Percentiles rank a stretch among this genome's conserved stretches.
Conservation (phyloP, 2,113 vertebrate species). For the Salvelinus fontinalis region DNA sequence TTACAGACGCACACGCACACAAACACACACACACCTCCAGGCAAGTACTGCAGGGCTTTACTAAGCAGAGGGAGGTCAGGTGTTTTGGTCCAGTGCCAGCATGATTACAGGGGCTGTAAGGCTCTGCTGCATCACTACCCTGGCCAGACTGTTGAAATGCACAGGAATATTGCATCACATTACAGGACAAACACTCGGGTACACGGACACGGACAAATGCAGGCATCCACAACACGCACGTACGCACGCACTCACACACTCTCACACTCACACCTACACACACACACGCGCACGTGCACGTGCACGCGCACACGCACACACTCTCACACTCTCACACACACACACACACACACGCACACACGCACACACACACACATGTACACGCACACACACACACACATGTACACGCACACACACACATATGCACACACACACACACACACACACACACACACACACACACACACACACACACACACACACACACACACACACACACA, state of each 20-base stretch:
- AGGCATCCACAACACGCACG: not conserved
- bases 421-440: too few relatives aligned
- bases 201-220: constrained; percentile 30
- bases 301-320: constrained; percentile 1
- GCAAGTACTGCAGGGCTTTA: too few relatives aligned
- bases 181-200: constrained; percentile 41
- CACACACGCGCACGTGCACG: not conserved
- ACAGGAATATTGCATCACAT: constrained; percentile 56
- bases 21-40: too few relatives aligned
- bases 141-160: constrained; percentile 62
- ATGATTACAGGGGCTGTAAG: constrained; percentile 35
- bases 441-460: too few relatives aligned
- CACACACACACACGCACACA: not conserved
- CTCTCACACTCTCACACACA: too few relatives aligned
- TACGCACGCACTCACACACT: not conserved
- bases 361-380: too few relatives aligned
- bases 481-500: too few relatives aligned
- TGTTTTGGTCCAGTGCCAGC: constrained; percentile 47
- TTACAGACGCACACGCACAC: too few relatives aligned
- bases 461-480: too few relatives aligned
- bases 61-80: too few relatives aligned
- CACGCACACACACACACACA: not conserved
- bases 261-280: too few relatives aligned
- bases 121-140: constrained; percentile 33
- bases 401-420: constrained; percentile 7